Percentiles rank a stretch among this genome's conserved stretches.
Evolutionary conservation across 2,797 vertebrate species (phyloP).

Genomic region (Falco peregrinus): DNA sequence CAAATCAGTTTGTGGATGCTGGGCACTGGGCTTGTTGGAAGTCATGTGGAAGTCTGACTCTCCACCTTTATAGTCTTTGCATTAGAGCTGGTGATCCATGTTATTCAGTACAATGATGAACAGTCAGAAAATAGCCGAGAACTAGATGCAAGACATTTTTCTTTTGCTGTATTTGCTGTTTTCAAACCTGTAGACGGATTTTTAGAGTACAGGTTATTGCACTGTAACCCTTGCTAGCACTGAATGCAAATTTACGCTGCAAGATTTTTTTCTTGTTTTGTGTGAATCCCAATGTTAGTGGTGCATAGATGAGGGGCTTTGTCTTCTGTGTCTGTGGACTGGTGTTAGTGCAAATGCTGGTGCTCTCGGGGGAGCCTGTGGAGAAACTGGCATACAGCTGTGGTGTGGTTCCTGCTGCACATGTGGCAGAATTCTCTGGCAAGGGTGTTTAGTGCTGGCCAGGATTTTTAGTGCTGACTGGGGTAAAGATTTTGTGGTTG

Average conservation of each 20-base stretch:
- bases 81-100: not conserved
- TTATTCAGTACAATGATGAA: not conserved
- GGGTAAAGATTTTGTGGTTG: not conserved
- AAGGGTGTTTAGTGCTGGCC: not conserved
- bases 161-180: not conserved
- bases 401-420: not conserved
- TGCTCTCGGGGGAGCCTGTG: not conserved
- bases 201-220: not conserved
- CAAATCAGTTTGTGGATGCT: not conserved
- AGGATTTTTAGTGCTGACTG: not conserved
- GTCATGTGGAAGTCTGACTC: not conserved
- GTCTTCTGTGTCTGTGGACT: not conserved
- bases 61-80: not conserved
- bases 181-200: not conserved
- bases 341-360: not conserved
- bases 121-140: not conserved
- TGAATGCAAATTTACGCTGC: not conserved
- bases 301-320: too few relatives aligned
- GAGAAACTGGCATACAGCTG: not conserved
- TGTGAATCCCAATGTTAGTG: not conserved
- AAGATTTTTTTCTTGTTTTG: not conserved
- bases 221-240: not conserved
- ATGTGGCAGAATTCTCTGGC: not conserved
- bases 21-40: not conserved
- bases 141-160: rapidly evolving